These are phyloP conservation scores for Caenorhabditis sp. DNA, from an alignment of 2,888 invertebrate species.

Conservation along the genomic window DNA sequence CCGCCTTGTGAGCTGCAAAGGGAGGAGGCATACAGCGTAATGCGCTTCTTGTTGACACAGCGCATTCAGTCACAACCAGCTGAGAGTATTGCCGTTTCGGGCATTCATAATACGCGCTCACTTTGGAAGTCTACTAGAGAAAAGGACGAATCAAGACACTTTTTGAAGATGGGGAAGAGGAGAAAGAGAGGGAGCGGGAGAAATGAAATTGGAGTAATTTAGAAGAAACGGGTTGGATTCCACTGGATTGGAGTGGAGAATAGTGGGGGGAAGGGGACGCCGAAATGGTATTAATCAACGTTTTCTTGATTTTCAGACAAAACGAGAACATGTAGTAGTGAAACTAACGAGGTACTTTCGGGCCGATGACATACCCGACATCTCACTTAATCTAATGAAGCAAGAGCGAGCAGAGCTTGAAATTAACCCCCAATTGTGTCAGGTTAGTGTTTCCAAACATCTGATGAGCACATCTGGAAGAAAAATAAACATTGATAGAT, in stretches of 20 bases:
- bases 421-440: constrained; percentile 57
- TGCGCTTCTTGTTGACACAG: constrained; percentile 52
- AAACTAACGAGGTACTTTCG: constrained; percentile 86
- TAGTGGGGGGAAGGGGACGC: background rate
- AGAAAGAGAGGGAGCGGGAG: background rate
- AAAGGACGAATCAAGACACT: constrained; percentile 26
- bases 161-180: background rate
- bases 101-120: constrained; percentile 37
- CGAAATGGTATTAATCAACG: background rate
- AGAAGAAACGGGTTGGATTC: no score
- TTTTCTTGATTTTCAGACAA: constrained; percentile 84
- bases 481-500: background rate
- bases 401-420: constrained; percentile 69
- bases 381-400: constrained; percentile 74
- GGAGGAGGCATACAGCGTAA: constrained; percentile 12
- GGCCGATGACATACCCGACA: constrained; percentile 86
- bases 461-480: no score
- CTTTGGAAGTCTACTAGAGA: background rate
- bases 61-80: constrained; percentile 34
- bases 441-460: constrained; percentile 34
- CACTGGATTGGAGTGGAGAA: no score
- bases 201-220: background rate
- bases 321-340: constrained; percentile 85
- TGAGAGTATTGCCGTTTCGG: constrained; percentile 33
- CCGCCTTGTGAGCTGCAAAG: constrained; percentile 15